Percentiles rank a stretch among this genome's conserved stretches.
Conservation (phyloP, 2,888 invertebrate genomes). For the Argyresthia goedartella region DNA sequence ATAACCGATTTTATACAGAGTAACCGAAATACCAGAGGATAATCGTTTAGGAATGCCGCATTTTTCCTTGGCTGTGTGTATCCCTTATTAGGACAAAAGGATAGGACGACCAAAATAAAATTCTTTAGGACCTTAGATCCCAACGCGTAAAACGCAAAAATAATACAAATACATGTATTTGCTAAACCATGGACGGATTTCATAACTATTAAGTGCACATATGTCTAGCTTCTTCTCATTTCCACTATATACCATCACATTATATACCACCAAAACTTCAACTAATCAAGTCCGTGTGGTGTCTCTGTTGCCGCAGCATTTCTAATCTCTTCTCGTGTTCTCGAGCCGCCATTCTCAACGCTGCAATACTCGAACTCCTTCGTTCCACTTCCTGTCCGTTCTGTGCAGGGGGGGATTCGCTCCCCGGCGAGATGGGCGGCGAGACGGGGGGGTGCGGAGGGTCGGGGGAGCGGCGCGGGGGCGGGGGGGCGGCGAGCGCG, state of each 20-base stretch:
- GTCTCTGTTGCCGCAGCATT: conserved; percentile 84
- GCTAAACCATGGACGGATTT: no score
- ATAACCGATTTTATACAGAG: not conserved
- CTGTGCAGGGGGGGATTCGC: conserved; percentile 45
- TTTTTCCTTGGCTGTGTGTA: no score
- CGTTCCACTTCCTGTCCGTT: conserved; percentile 81
- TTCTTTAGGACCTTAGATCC: no score
- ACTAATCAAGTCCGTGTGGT: conserved; percentile 82
- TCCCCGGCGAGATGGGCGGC: conserved; percentile 65
- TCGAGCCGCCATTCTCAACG: conserved; percentile 87
- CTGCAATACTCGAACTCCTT: conserved; percentile 89
- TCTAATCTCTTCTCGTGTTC: conserved; percentile 91
- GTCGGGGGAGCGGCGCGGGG: conserved; percentile 52
- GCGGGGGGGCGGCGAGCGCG: conserved; percentile 58
- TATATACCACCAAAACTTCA: conserved; percentile 48
- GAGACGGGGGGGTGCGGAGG: conserved; percentile 68
- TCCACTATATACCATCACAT: not conserved
- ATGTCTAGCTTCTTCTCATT: not conserved
- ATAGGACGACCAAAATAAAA: no score
- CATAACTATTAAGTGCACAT: no score
- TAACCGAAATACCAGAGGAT: no score
- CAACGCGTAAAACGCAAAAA: no score
- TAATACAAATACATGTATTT: no score
- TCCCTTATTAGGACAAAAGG: no score
- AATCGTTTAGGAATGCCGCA: no score